Base-by-base conservation (phyloP, 1,140 invertebrate species). In the Holcopasites calliopsidis region DNA sequence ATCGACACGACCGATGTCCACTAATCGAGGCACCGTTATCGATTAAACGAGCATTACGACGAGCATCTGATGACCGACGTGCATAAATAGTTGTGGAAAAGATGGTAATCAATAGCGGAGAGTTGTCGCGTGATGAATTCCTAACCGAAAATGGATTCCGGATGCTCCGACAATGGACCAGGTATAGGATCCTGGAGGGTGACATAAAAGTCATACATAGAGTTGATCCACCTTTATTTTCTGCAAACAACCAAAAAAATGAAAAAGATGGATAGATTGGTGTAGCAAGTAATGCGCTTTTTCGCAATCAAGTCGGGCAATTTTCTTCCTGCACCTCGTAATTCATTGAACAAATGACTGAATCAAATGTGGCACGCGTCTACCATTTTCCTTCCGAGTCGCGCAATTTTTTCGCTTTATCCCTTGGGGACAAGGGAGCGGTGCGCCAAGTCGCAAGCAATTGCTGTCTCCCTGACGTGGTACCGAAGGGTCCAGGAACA, bases 91-190 rank as follows among this genome's bases (percentile, higher is more conserved):
- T 71, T 38, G 55, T 11, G 68, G n/a, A 47, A 44, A 71, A 71
- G 69, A 71, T 71, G 31, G 69, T 71, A 55, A 71, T 71, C 55
- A 55, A 71, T 71, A 38, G 57, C 44, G 69, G 8, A 1, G 55
- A 50, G 57, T n/a, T n/a, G n/a, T 35, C 44, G 21, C 33, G 33
- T 71, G 69, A 71, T 61, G 58, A 61, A 71, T 71, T 42, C 23
- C 6, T 55, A n/a, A n/a, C n/a, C n/a, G n/a, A n/a, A n/a, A n/a
- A n/a, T n/a, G n/a, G 23, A 71, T 38, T 26, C 18, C 1, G 18
- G 28, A 38, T 5, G 35, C 8, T 16, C 23, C 35, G 49, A 5
- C 10, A 6, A n/a, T 2, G 38, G 38, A 18, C 31, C 23, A 16
- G 66, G n/a, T 28, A 52, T 21, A n/a, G n/a, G n/a, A n/a, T n/a